Conservation (phyloP, 2,888 invertebrate genomes). For the Fragum sueziense region DNA sequence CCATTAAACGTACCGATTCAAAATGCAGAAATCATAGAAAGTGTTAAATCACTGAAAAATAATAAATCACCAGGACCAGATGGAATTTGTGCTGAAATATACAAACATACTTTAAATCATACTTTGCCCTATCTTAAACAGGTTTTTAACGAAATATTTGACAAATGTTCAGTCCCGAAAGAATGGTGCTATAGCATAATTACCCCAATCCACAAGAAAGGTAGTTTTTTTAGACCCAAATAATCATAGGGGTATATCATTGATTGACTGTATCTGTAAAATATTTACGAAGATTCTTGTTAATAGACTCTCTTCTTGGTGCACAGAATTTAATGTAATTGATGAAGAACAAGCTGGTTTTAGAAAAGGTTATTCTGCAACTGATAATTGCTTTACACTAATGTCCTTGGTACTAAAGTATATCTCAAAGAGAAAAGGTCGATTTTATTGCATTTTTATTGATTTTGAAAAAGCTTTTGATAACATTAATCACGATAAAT, state of each 20-base stretch:
- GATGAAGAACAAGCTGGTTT: constrained; percentile 28
- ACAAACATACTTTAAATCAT: constrained; percentile 7
- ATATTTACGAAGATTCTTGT: constrained; percentile 18
- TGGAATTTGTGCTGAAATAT: constrained; percentile 30
- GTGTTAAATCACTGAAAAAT: constrained; percentile 12
- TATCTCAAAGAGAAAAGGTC: constrained; percentile 23
- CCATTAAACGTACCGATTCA: background rate
- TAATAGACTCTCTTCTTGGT: constrained; percentile 24
- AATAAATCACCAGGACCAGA: constrained; percentile 28
- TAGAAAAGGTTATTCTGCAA: constrained; percentile 5
- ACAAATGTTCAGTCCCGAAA: constrained; percentile 9
- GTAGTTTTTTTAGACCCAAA: constrained; percentile 12
- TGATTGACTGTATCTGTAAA: constrained; percentile 32
- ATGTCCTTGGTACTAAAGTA: constrained; percentile 36
- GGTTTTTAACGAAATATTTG: constrained; percentile 33
- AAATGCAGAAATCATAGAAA: constrained; percentile 14
- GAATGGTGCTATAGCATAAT: constrained; percentile 14
- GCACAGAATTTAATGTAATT: constrained; percentile 25
- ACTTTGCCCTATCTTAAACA: constrained; percentile 13
- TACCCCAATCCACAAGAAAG: constrained; percentile 1
- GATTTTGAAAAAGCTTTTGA: constrained; percentile 41
- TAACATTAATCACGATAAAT: constrained; percentile 14
- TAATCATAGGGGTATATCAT: constrained; percentile 38
- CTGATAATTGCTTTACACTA: constrained; percentile 39
- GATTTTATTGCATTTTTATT: constrained; percentile 34